Evolutionary conservation across 2,888 invertebrate genomes (phyloP), one percentile per base, ranked within the genome.

Genomic region (Entomobrya proxima): DNA sequence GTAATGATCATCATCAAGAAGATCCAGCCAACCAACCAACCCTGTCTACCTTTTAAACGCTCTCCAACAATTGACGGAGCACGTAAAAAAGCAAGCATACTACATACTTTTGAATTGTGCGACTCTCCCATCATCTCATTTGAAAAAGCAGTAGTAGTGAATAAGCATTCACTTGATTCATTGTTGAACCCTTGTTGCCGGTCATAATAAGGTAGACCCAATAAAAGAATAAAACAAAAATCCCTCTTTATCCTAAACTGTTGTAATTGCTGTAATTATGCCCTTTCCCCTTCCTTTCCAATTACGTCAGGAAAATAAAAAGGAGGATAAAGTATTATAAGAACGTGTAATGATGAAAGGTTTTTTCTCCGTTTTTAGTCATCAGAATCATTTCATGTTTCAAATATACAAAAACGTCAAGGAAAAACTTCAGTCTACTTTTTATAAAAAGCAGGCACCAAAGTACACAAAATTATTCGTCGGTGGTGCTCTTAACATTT

Each of bases 211-310:
- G 37, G 37, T 13, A 44, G 58, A 21, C 80, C 50, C 61, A 85
- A 74, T 74, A 85, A 85, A 85, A 79, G 30, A 40, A 67, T 74
- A 64, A 55, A 81, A 61, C 83, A 83, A 83, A 84, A 77, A 84
- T 84, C 77, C 84, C 84, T 85, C 78, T 78, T 85, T 61, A 69
- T 79, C 85, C 72, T 85, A 85, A 85, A 85, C 85, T 78, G 74
- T 85, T 85, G 85, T 85, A 85, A 85, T 85, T 85, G 69, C 85
- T 74, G 85, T 85, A 85, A 85, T 85, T 85, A 85, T 80, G 52
- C 78, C 64, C 35, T 50, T 76, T 82, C 76, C 67, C 78, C 72
- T 85, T 74, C 85, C 61, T 79, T 85, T 85, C 74, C 84, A 84
- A 85, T 85, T 85, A 74, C 50, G 55, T 74, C 50, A 37, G 50